Conservation (phyloP, 2,113 vertebrate genomes). For the Clarias batrachus region DNA sequence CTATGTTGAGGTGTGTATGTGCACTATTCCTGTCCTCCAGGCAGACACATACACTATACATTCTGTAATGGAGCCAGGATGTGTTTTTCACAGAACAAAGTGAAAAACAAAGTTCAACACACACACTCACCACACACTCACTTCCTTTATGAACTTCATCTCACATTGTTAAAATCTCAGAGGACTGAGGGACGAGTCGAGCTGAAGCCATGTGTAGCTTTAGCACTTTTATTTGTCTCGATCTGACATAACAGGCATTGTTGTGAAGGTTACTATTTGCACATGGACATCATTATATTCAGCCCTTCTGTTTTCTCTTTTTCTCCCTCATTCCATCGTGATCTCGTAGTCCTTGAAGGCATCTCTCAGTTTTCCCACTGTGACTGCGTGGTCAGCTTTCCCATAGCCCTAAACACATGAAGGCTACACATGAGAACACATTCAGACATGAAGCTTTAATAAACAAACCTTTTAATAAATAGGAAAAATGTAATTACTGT, state of each 20-base stretch:
- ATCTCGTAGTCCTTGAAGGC: slow-evolving; percentile 80
- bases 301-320: slow-evolving; percentile 70
- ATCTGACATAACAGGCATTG: background rate
- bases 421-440: slow-evolving; percentile 7
- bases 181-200: background rate
- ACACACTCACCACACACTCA: slow-evolving; percentile 25
- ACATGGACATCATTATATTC: background rate
- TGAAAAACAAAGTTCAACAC: background rate
- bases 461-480: background rate
- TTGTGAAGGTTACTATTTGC: background rate
- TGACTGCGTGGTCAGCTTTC: slow-evolving; percentile 84
- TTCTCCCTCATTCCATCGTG: slow-evolving; percentile 75
- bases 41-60: slow-evolving; percentile 41
- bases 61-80: slow-evolving; percentile 60
- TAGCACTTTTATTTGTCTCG: background rate
- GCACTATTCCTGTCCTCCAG: slow-evolving; percentile 15
- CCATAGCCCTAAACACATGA: slow-evolving; percentile 77
- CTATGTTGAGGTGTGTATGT: background rate
- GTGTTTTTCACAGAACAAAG: slow-evolving; percentile 35
- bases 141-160: slow-evolving; percentile 61
- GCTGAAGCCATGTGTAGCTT: background rate
- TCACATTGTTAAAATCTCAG: background rate
- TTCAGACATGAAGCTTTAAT: background rate
- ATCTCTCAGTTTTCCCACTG: slow-evolving; percentile 80
- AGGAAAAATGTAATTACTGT: slow-evolving; percentile 73